Percentiles rank a stretch among this genome's conserved stretches.
phyloP scores from a whole-genome alignment of 64 coral and sea anemone species.

The Catalaphyllia jardinei region DNA sequence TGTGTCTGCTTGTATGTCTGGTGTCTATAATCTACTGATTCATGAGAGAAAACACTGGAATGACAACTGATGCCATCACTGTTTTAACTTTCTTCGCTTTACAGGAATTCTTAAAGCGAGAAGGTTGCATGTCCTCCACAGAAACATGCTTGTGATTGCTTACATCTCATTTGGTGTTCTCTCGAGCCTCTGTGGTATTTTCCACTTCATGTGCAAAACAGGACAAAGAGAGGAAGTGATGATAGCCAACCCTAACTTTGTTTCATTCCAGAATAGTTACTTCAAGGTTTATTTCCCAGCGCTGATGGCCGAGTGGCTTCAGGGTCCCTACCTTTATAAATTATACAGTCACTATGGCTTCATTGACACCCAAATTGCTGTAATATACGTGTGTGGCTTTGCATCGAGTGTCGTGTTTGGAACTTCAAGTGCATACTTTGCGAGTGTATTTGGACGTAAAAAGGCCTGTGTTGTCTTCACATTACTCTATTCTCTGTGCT shows the following conservation, averaged over 20 bases:
- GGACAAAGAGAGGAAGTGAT: constrained; percentile 44
- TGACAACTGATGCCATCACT: not conserved
- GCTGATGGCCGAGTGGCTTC: constrained; percentile 95
- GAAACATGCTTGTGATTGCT: constrained; percentile 86
- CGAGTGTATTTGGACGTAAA: constrained; percentile 88
- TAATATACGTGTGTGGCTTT: constrained; percentile 98
- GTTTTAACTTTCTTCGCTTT: not conserved
- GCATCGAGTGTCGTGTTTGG: constrained; percentile 94
- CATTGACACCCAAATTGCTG: constrained; percentile 95
- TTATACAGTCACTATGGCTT: constrained; percentile 97
- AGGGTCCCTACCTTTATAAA: constrained; percentile 90
- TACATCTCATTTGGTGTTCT: constrained; percentile 70
- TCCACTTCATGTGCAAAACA: constrained; percentile 80
- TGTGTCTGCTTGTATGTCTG: too few species aligned
- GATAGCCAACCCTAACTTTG: constrained; percentile 90
- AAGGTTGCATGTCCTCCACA: not conserved
- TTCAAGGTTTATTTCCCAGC: constrained; percentile 93
- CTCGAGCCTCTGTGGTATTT: constrained; percentile 48
- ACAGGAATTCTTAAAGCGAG: not conserved
- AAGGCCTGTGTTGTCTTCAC: constrained; percentile 96
- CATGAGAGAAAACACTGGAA: too few species aligned
- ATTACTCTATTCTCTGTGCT: constrained; percentile 86
- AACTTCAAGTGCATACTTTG: constrained; percentile 82
- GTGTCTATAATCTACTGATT: too few species aligned
- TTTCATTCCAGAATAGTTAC: constrained; percentile 84